Conservation (phyloP, 2,113 vertebrate species). For the Odobenus rosmarus region DNA sequence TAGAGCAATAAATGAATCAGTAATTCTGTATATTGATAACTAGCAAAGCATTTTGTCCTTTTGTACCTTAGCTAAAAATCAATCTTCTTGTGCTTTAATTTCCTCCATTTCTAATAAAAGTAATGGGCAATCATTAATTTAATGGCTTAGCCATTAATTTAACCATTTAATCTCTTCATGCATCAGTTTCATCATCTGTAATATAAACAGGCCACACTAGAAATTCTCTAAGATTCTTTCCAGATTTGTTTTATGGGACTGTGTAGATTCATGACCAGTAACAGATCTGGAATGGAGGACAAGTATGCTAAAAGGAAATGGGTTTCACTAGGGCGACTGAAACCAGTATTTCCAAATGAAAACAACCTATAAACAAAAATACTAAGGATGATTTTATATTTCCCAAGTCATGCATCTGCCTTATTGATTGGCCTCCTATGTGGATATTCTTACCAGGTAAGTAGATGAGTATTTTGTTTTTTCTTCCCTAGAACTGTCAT, state of each 20-base stretch:
- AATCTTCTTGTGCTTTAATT: background rate
- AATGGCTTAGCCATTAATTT: background rate
- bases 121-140: background rate
- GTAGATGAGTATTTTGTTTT: background rate
- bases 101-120: background rate
- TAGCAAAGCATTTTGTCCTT: conserved; percentile 21
- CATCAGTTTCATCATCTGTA: conserved; percentile 45
- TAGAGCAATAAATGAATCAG: background rate
- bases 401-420: background rate
- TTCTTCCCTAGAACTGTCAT: background rate
- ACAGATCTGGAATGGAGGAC: background rate
- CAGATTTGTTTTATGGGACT: background rate
- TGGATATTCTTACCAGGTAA: background rate
- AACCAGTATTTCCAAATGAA: conserved; percentile 37
- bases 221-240: conserved; percentile 31
- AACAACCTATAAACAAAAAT: conserved; percentile 14
- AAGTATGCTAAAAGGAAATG: background rate
- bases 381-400: background rate
- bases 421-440: background rate
- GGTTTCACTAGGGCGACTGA: conserved; percentile 8
- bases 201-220: background rate
- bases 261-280: background rate
- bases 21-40: conserved; percentile 53
- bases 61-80: conserved; percentile 22
- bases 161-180: background rate